Percentiles rank a stretch among this genome's conserved stretches.
These are phyloP conservation scores for Sinopyrophorus schimmeli DNA, from an alignment of 2,888 invertebrate genomes.

Conservation along the genomic window DNA sequence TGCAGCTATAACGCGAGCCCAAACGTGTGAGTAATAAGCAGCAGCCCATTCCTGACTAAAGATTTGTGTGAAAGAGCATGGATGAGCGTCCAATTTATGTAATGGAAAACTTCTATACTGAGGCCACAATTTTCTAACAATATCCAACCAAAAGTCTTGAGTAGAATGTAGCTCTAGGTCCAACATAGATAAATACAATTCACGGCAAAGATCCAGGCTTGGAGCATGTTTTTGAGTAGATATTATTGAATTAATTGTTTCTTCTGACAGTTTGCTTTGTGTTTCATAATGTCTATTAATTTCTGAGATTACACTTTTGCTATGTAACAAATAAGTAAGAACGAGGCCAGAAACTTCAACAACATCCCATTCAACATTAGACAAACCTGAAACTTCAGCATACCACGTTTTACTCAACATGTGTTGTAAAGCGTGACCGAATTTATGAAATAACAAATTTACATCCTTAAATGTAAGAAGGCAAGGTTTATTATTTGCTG, in stretches of 20 bases:
- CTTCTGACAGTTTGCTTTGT: slow-evolving; percentile 70
- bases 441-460: slow-evolving; percentile 75
- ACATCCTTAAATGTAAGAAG: slow-evolving; percentile 78
- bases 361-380: slow-evolving; percentile 93
- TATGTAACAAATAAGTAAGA: slow-evolving; percentile 78
- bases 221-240: slow-evolving; percentile 73
- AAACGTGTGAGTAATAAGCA: slow-evolving; percentile 81
- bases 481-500: slow-evolving; percentile 65
- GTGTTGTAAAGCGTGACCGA: slow-evolving; percentile 87
- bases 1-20: slow-evolving; percentile 89
- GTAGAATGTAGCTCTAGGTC: slow-evolving; percentile 82
- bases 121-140: slow-evolving; percentile 79
- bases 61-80: slow-evolving; percentile 82
- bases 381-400: slow-evolving; percentile 81
- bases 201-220: slow-evolving; percentile 76
- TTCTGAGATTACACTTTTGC: slow-evolving; percentile 59
- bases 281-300: slow-evolving; percentile 78
- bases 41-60: slow-evolving; percentile 84
- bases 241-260: slow-evolving; percentile 66
- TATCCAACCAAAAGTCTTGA: slow-evolving; percentile 79
- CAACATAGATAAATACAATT: slow-evolving; percentile 78
- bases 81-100: slow-evolving; percentile 79
- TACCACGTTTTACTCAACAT: slow-evolving; percentile 80
- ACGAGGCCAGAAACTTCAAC: slow-evolving; percentile 82
- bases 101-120: slow-evolving; percentile 77